A percentile compares a stretch with the other conserved stretches of the same genome.
Conservation (phyloP, 2,888 invertebrate species). For the Catonia carolina region DNA sequence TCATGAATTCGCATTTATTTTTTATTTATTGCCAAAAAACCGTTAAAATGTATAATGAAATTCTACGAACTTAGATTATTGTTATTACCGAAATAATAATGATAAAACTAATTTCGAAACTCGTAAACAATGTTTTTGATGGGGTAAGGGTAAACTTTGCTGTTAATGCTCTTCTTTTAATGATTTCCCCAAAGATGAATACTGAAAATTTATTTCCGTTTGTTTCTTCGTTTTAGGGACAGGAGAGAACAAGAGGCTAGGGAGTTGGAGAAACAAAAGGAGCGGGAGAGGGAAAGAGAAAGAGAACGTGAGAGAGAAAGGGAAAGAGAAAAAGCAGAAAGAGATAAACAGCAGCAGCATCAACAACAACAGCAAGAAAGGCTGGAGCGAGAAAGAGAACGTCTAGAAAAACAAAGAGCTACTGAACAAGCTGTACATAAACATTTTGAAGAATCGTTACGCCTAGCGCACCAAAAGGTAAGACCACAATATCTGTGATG, state of each 20-base stretch:
- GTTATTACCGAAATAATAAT: no score
- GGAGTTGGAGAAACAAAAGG: slow-evolving; percentile 46
- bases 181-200: no score
- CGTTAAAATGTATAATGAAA: no score
- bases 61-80: no score
- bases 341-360: slow-evolving; percentile 37
- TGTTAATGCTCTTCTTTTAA: no score
- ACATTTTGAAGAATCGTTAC: slow-evolving; percentile 82
- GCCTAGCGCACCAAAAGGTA: slow-evolving; percentile 69
- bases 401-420: slow-evolving; percentile 52
- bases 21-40: no score
- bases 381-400: slow-evolving; percentile 45
- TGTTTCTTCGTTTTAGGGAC: slow-evolving; percentile 45
- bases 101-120: no score
- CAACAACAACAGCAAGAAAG: slow-evolving; percentile 47
- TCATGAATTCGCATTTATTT: no score
- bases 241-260: slow-evolving; percentile 57
- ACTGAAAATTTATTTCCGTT: no score
- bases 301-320: slow-evolving; percentile 33
- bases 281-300: slow-evolving; percentile 37
- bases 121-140: no score
- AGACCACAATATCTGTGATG: no score
- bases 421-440: slow-evolving; percentile 69
- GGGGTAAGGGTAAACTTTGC: no score
- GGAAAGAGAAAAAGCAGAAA: slow-evolving; percentile 37